Conservation (phyloP, 2,888 invertebrate species). For the Coelinius sp. region DNA sequence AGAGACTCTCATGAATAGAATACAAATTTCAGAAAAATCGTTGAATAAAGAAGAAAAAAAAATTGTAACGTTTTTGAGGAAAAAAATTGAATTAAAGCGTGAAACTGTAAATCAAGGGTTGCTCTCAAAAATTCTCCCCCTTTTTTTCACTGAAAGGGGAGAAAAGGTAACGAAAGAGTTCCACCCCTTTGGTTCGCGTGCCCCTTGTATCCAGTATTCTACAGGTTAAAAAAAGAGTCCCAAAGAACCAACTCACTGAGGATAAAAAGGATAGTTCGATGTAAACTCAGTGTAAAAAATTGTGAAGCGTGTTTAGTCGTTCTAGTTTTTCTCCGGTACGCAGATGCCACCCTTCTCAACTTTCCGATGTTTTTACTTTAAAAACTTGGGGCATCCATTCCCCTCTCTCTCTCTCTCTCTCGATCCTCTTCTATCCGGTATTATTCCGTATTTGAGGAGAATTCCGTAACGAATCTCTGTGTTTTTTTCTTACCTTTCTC, state of each 20-base stretch:
- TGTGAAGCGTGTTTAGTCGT: background rate
- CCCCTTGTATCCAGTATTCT: constrained; percentile 42
- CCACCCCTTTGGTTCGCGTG: constrained; percentile 42
- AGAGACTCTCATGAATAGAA: too few relatives aligned
- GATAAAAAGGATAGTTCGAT: background rate
- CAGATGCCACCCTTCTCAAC: constrained; percentile 60
- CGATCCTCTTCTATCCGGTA: constrained; percentile 45
- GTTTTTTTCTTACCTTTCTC: constrained; percentile 58
- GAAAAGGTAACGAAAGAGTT: constrained; percentile 52
- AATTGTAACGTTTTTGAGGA: constrained; percentile 8
- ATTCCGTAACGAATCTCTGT: constrained; percentile 66
- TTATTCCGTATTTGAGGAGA: constrained; percentile 41
- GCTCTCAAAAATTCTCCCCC: constrained; percentile 25
- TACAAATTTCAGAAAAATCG: constrained; percentile 7
- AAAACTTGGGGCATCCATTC: constrained; percentile 23
- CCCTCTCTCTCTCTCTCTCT: constrained; percentile 31
- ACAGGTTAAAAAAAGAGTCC: constrained; percentile 40
- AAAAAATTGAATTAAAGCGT: constrained; percentile 46
- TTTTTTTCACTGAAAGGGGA: background rate
- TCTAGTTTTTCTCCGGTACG: constrained; percentile 45
- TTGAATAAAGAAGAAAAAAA: constrained; percentile 4
- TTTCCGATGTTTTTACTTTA: constrained; percentile 45
- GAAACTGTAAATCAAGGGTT: constrained; percentile 55
- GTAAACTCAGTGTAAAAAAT: constrained; percentile 20
- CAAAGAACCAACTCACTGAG: background rate